These are phyloP conservation scores for Nymphalis io DNA, from an alignment of 1,140 invertebrate genomes.

Conservation along the genomic window DNA sequence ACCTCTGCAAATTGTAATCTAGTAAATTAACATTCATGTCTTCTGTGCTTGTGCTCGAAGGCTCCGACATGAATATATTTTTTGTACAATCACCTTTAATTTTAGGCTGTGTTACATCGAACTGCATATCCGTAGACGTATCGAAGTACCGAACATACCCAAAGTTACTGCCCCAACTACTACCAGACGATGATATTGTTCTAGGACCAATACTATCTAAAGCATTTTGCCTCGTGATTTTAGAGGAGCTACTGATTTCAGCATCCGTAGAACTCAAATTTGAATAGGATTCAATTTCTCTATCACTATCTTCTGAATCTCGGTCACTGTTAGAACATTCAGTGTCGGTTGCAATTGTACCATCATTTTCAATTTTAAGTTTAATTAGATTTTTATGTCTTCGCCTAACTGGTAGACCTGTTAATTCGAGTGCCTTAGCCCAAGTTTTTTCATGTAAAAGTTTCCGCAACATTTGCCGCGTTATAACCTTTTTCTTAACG, in stretches of 20 bases:
- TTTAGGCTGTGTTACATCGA: slow-evolving; percentile 44
- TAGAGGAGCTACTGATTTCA: slow-evolving; percentile 58
- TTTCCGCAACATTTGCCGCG: slow-evolving; percentile 86
- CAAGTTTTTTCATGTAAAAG: slow-evolving; percentile 81
- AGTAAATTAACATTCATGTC: slow-evolving; percentile 18
- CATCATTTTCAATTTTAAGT: slow-evolving; percentile 77
- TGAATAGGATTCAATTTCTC: slow-evolving; percentile 66
- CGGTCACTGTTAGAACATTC: slow-evolving; percentile 69
- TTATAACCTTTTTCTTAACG: slow-evolving; percentile 86
- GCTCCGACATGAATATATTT: slow-evolving; percentile 58
- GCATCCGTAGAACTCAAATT: slow-evolving; percentile 65
- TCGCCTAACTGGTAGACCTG: slow-evolving; percentile 76
- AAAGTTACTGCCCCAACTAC: slow-evolving; percentile 82
- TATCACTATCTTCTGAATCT: slow-evolving; percentile 60
- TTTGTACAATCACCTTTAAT: slow-evolving; percentile 70
- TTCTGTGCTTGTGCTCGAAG: slow-evolving; percentile 17
- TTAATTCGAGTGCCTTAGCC: slow-evolving; percentile 78
- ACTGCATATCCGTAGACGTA: slow-evolving; percentile 56
- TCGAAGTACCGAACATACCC: slow-evolving; percentile 85
- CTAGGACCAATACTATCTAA: slow-evolving; percentile 72
- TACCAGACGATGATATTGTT: slow-evolving; percentile 68
- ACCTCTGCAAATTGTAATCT: slow-evolving; percentile 46
- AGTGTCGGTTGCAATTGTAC: slow-evolving; percentile 79
- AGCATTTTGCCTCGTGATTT: slow-evolving; percentile 82
- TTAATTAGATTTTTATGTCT: slow-evolving; percentile 82